Percentiles rank a stretch among this genome's conserved stretches.
phyloP scores from a whole-genome alignment of 1,140 invertebrate species.

The Goniozus legneri region DNA sequence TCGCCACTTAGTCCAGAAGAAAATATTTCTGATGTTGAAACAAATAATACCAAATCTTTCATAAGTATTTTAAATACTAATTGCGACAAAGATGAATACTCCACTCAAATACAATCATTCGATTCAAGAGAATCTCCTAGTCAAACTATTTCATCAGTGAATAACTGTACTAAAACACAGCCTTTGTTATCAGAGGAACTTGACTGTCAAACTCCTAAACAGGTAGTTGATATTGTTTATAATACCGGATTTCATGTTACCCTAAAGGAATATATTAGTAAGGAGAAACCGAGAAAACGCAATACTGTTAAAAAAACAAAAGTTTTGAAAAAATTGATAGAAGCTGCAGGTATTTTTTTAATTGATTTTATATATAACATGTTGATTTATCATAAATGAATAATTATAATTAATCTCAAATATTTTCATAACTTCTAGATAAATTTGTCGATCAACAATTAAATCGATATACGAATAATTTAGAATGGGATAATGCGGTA shows the following conservation, averaged over 20 bases:
- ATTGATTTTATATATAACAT: background rate
- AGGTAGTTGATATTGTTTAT: background rate
- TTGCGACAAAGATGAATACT: background rate
- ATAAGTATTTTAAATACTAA: background rate
- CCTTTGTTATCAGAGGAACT: background rate
- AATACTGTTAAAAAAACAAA: background rate
- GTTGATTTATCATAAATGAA: background rate
- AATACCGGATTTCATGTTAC: background rate
- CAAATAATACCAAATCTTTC: background rate
- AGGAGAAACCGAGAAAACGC: background rate
- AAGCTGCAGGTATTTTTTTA: background rate
- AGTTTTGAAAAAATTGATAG: background rate
- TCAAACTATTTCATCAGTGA: no score
- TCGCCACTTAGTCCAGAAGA: no score
- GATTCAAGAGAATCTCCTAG: background rate
- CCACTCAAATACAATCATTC: background rate
- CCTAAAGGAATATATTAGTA: background rate
- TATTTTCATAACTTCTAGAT: constrained; percentile 26
- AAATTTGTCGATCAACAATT: constrained; percentile 29
- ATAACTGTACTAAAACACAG: no score
- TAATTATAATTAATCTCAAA: background rate
- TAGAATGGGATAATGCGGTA: constrained; percentile 27
- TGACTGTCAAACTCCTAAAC: background rate
- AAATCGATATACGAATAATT: constrained; percentile 16
- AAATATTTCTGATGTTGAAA: background rate